A percentile compares a stretch with the other conserved stretches of the same genome.
Evolutionary conservation across 2,797 vertebrate species (phyloP).

Genomic region (Sebastes taczanowskii): DNA sequence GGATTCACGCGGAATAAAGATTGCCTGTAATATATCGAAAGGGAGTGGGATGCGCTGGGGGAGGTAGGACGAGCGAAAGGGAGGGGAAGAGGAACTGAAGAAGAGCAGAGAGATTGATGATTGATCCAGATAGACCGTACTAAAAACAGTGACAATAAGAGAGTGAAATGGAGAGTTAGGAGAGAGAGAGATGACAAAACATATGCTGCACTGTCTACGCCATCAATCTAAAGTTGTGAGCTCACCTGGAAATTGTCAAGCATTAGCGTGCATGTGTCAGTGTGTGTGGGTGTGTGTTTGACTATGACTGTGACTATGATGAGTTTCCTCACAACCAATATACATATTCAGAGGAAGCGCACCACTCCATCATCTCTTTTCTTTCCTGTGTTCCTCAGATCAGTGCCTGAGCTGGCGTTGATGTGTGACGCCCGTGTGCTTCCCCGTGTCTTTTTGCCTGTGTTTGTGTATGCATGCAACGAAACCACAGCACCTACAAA

Average conservation of each 20-base stretch:
- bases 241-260: slow-evolving; percentile 74
- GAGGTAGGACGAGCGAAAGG: slow-evolving; percentile 10
- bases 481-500: not conserved
- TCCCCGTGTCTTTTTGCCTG: not conserved
- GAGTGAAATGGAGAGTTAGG: slow-evolving; percentile 42
- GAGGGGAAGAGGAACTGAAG: slow-evolving; percentile 11
- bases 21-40: slow-evolving; percentile 57
- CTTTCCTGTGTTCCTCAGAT: slow-evolving; percentile 41
- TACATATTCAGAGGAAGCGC: slow-evolving; percentile 71
- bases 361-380: slow-evolving; percentile 67
- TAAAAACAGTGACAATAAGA: slow-evolving; percentile 62
- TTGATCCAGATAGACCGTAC: slow-evolving; percentile 62
- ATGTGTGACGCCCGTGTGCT: slow-evolving; percentile 26
- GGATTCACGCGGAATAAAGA: slow-evolving; percentile 69
- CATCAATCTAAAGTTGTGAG: slow-evolving; percentile 78
- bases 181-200: slow-evolving; percentile 63
- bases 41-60: slow-evolving; percentile 24
- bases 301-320: slow-evolving; percentile 61
- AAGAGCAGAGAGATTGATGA: slow-evolving; percentile 64
- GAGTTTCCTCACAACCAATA: slow-evolving; percentile 68
- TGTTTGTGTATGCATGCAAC: not conserved
- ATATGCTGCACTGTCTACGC: slow-evolving; percentile 71
- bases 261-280: slow-evolving; percentile 42
- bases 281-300: slow-evolving; percentile 29
- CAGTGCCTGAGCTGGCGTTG: slow-evolving; percentile 24